Evolutionary conservation across 2,888 invertebrate genomes (phyloP).

Genomic region (Polydrusus pterygomalis): DNA sequence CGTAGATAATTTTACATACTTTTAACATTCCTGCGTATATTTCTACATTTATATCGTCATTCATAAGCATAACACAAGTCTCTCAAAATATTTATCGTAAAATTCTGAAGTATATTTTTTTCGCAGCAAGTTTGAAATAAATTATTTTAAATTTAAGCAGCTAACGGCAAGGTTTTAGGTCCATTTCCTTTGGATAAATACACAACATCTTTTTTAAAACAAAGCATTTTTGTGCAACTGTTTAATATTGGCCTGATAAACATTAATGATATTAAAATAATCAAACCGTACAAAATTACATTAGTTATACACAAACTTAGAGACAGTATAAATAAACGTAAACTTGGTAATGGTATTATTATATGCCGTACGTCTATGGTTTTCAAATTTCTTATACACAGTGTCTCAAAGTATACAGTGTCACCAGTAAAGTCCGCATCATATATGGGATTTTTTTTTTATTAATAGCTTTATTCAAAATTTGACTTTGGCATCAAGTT

Average conservation of each 20-base stretch:
- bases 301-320: constrained; percentile 54
- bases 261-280: constrained; percentile 58
- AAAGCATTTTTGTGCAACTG: constrained; percentile 55
- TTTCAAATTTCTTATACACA: constrained; percentile 6
- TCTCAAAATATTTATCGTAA: constrained; percentile 21
- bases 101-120: constrained; percentile 24
- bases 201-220: constrained; percentile 45
- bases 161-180: constrained; percentile 5
- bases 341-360: constrained; percentile 35
- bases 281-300: constrained; percentile 54
- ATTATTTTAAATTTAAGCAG: constrained; percentile 20
- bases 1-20: constrained; percentile 21
- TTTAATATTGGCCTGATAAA: constrained; percentile 53
- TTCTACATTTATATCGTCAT: constrained; percentile 20
- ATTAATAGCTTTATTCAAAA: no score
- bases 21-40: constrained; percentile 21
- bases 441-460: no score
- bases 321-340: constrained; percentile 52
- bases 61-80: background rate
- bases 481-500: no score
- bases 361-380: background rate
- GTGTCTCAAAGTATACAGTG: background rate
- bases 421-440: no score
- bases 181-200: constrained; percentile 34
- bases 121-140: constrained; percentile 14